Conservation (phyloP, 2,797 vertebrate genomes). For the Allobates femoralis region DNA sequence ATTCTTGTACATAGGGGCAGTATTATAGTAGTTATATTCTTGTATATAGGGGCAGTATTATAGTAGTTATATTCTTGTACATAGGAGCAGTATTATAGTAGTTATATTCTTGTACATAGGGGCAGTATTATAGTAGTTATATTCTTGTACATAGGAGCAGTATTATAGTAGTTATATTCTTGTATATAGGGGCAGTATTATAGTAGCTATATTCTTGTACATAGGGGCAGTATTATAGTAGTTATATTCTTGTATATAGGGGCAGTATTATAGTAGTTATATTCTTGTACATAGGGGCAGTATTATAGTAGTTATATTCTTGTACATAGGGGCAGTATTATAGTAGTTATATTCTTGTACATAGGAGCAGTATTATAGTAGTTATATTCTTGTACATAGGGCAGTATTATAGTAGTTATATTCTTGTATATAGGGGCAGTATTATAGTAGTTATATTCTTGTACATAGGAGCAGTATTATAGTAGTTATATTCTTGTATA, state of each 20-base stretch:
- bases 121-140: too few species aligned
- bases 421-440: neutral
- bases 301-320: constrained; percentile 1
- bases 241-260: constrained; percentile 5
- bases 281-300: neutral
- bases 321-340: neutral
- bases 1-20: too few species aligned
- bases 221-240: constrained; percentile 10
- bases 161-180: constrained; percentile 22
- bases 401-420: constrained; percentile 10
- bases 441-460: constrained; percentile 5
- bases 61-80: constrained; percentile 16
- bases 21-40: constrained; percentile 17
- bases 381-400: neutral
- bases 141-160: neutral
- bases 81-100: neutral
- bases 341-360: neutral
- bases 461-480: neutral
- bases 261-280: neutral
- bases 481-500: neutral
- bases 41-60: constrained; percentile 2
- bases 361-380: constrained; percentile 13
- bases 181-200: constrained; percentile 10
- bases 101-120: constrained; percentile 1
- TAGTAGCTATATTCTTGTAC: neutral